Evolutionary conservation across 2,797 vertebrate genomes (phyloP), one percentile per base, ranked within the genome.

Genomic region (Enteromius unitaeniatus): DNA sequence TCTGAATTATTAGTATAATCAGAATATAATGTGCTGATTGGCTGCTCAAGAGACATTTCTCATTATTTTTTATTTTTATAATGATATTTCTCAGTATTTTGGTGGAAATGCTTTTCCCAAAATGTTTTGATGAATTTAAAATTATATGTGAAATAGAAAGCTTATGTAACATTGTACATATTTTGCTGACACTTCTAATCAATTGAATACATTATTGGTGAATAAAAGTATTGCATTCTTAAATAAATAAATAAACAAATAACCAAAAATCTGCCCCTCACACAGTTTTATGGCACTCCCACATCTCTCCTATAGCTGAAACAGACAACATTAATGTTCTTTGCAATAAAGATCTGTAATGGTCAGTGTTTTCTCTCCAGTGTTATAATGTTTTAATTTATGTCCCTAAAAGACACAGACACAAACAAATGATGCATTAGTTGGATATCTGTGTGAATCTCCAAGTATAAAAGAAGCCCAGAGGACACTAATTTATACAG

Each of bases 401-500:
- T 78, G 45, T 79, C 67, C 77, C 31, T 55, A 53, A 75, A 85
- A 68, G 55, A n/a, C 65, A 42, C 8, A 1, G 6, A 28, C 42
- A 45, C 65, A 84, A 84, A 83, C 40, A 84, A 81, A 83, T 73
- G 31, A 85, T 70, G 17, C 79, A 81, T 45, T 58, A 49, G 10
- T 51, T 58, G 81, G 70, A 84, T 75, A 81, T 72, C 65, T n/a
- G 28, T 28, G 51, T 47, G 42, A 31, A 79, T 84, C 49, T 51
- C 70, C 73, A 79, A 74, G 53, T 65, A 23, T 58, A 79, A 81
- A 86, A 84, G 37, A 75, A 45, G 85, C 78, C 73, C 75, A 42
- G 21, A 70, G 60, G 78, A 86, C 58, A 65, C 85, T 83, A 72
- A 85, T 86, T 78, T 81, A 82, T 89, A 42, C 86, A 67, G 73